A percentile compares a stretch with the other conserved stretches of the same genome.
Evolutionary conservation across 2,113 vertebrate species (phyloP).

Genomic region (Brienomyrus longianalis): DNA sequence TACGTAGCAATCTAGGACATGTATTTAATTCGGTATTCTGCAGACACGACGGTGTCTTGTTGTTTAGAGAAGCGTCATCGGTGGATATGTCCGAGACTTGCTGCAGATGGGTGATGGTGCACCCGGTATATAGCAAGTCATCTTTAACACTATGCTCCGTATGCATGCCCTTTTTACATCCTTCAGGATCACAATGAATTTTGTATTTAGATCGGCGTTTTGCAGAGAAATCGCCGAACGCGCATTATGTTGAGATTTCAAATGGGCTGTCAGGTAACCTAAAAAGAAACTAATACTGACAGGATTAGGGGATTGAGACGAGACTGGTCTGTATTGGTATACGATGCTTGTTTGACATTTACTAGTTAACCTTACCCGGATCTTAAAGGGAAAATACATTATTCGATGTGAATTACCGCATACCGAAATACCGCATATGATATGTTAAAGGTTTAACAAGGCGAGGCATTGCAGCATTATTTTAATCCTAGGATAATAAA

Average conservation of each 20-base stretch:
- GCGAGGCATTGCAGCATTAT: neutral
- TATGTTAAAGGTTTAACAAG: neutral
- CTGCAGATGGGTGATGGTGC: neutral
- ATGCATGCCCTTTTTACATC: neutral
- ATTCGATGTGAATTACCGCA: neutral
- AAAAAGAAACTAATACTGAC: neutral
- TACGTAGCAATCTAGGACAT: neutral
- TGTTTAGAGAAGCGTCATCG: neutral
- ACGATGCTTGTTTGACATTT: neutral
- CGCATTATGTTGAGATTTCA: neutral
- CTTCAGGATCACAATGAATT: neutral
- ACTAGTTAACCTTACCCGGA: neutral
- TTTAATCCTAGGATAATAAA: neutral
- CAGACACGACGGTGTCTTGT: neutral
- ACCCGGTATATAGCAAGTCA: neutral
- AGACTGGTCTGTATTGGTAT: neutral
- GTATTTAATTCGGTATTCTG: neutral
- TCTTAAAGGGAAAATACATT: neutral
- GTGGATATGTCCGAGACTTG: neutral
- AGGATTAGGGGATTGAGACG: neutral
- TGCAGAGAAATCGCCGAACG: neutral
- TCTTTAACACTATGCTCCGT: neutral
- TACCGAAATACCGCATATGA: neutral
- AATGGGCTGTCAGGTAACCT: neutral
- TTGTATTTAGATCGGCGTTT: neutral